Base-by-base conservation (phyloP, 64 coral and sea anemone genomes). In the Porites lutea region DNA sequence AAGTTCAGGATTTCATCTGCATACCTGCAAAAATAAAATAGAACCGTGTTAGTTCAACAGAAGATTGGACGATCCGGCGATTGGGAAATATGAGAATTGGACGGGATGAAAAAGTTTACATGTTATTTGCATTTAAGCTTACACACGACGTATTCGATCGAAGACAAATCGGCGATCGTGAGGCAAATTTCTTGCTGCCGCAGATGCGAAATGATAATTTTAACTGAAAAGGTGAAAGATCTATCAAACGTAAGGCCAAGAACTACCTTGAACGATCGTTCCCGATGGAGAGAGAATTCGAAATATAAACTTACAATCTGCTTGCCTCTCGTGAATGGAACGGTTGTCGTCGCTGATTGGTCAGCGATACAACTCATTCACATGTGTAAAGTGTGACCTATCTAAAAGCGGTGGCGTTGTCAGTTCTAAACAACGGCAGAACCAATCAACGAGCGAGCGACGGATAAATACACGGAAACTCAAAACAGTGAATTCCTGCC, bases 331-430 rank as follows among this genome's bases (percentile, higher is more conserved):
- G 81, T 84, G 81, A 84, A 84, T 84, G 81, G 81, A 52, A 22
- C 44, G 14, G 63, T 84, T 22, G 62, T 84, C 47, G 63, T n/a
- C 46, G 81, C 81, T 84, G 81, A 84, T 84, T 84, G 81, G 81
- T 65, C 62, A 52, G 46, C 13, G 9, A 4, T 21, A 18, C 7
- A 67, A 48, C 61, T 51, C 81, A 84, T 84, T 84, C 81, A 84
- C 81, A 83, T 83, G 81, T 68, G 81, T 84, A 63, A 84, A 66
- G 81, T 68, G 81, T 84, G 81, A 84, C 81, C 67, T 68, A 15
- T 84, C 27, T 37, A 37, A 37, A 62, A 55, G 78, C 58, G 5
- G 54, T 57, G 19, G 47, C 11, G 48, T 19, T 21, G 46, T 37
- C 27, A 37, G 48, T 69, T 63, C 18, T 57, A 84, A 83, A 84